Conservation (phyloP, 1,140 invertebrate genomes). For the Drosophila pseudoobscura region DNA sequence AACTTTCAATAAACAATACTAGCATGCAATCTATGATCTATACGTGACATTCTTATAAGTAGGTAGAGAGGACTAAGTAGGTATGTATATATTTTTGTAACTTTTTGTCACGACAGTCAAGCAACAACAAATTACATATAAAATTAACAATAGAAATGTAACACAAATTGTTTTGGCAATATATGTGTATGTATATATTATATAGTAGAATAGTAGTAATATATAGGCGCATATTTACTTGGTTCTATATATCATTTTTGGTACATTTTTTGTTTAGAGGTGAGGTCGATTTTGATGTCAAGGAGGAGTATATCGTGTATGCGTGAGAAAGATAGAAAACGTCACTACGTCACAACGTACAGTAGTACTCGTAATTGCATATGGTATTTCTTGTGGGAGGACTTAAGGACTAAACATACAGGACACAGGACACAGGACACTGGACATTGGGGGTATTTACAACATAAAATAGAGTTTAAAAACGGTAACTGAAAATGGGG, state of each 20-base stretch:
- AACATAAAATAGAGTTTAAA: slow-evolving; percentile 23
- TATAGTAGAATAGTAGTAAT: slow-evolving; percentile 20
- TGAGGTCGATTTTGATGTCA: slow-evolving; percentile 44
- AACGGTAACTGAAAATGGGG: slow-evolving; percentile 30
- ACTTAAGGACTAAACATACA: too few relatives aligned
- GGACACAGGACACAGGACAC: not conserved
- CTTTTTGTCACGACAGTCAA: slow-evolving; percentile 26
- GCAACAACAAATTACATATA: slow-evolving; percentile 20
- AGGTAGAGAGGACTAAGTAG: slow-evolving; percentile 3
- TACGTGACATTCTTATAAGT: not conserved
- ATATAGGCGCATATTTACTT: slow-evolving; percentile 69
- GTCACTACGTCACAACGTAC: slow-evolving; percentile 55
- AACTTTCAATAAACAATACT: too few relatives aligned
- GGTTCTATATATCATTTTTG: slow-evolving; percentile 62
- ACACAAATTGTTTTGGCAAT: slow-evolving; percentile 60
- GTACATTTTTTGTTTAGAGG: slow-evolving; percentile 32
- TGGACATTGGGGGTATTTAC: slow-evolving; percentile 20
- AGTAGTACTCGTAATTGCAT: not conserved
- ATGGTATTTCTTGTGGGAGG: not conserved
- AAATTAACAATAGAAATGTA: slow-evolving; percentile 23
- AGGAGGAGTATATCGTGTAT: slow-evolving; percentile 29
- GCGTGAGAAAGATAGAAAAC: slow-evolving; percentile 72
- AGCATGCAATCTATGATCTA: too few relatives aligned
- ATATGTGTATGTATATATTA: slow-evolving; percentile 16
- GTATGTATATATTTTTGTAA: not conserved